phyloP scores from a whole-genome alignment of 53 echinoderm and acorn worm species.

The Stichopus horrens region DNA sequence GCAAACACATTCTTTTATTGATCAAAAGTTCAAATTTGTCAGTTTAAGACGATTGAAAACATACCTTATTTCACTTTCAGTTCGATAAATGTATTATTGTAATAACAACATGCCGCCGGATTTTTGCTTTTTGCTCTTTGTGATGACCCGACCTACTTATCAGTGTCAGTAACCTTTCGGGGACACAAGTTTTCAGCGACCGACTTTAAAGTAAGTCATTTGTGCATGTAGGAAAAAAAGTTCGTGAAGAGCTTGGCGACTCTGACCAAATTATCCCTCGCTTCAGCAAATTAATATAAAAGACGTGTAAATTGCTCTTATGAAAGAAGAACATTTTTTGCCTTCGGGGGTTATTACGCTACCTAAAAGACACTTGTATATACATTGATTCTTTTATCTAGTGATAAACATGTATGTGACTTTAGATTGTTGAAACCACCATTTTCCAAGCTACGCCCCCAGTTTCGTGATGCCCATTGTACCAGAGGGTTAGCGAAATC shows the following conservation, averaged over 20 bases:
- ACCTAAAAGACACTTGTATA: not conserved
- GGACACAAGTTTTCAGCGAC: not conserved
- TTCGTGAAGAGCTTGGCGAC: not conserved
- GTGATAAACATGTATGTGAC: no score
- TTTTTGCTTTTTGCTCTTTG: not conserved
- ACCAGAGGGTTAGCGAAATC: no score
- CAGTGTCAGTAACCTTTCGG: slow-evolving; percentile 37
- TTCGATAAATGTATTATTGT: no score
- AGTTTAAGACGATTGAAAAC: no score
- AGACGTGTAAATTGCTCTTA: slow-evolving; percentile 21
- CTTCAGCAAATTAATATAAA: slow-evolving; percentile 38
- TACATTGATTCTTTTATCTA: not conserved
- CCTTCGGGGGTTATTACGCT: not conserved
- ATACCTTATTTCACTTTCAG: no score
- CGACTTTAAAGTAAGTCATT: slow-evolving; percentile 5
- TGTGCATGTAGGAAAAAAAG: not conserved
- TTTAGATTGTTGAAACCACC: no score
- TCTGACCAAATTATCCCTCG: slow-evolving; percentile 34
- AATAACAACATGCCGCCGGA: no score
- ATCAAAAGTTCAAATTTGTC: no score
- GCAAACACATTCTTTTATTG: no score
- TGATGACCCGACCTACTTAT: slow-evolving; percentile 29
- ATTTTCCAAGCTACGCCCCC: no score
- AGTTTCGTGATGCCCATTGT: no score
- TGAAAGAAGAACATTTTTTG: slow-evolving; percentile 12